These are phyloP conservation scores for Clanis bilineata DNA, from an alignment of 2,888 invertebrate species.

Conservation along the genomic window DNA sequence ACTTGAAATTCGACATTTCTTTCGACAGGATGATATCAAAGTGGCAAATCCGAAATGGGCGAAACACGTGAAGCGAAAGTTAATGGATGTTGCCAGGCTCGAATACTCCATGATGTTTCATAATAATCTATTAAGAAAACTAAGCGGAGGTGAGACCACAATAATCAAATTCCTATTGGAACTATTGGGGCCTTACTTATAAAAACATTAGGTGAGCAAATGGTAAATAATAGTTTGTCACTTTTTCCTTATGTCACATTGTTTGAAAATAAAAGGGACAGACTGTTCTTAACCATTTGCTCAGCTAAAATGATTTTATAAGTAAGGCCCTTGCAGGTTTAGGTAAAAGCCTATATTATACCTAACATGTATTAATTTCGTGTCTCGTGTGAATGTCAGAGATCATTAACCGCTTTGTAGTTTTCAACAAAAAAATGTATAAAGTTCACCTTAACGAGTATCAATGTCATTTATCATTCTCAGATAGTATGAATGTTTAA, in stretches of 20 bases:
- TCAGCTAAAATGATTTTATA: too few species aligned
- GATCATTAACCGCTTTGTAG: neutral
- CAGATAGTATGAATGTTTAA: too few species aligned
- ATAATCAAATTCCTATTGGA: neutral
- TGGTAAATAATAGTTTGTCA: too few species aligned
- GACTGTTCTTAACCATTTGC: too few species aligned
- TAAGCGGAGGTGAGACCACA: conserved; percentile 76
- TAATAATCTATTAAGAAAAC: conserved; percentile 67
- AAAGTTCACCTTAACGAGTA: neutral
- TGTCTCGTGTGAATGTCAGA: neutral
- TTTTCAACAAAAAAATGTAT: neutral
- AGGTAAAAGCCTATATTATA: neutral
- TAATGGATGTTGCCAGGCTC: conserved; percentile 74
- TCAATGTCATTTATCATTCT: too few species aligned
- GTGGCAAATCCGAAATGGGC: conserved; percentile 81
- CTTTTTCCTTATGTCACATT: too few species aligned
- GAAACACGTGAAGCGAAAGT: conserved; percentile 73
- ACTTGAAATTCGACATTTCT: neutral
- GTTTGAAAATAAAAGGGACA: too few species aligned
- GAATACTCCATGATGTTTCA: conserved; percentile 81
- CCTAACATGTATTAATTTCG: neutral
- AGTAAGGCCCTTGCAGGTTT: too few species aligned
- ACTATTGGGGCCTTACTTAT: too few species aligned
- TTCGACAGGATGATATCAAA: conserved; percentile 71
- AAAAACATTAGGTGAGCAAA: too few species aligned